Evolutionary conservation across 2,888 invertebrate genomes (phyloP), one percentile per base, ranked within the genome.

Genomic region (Acholoe squamosa): DNA sequence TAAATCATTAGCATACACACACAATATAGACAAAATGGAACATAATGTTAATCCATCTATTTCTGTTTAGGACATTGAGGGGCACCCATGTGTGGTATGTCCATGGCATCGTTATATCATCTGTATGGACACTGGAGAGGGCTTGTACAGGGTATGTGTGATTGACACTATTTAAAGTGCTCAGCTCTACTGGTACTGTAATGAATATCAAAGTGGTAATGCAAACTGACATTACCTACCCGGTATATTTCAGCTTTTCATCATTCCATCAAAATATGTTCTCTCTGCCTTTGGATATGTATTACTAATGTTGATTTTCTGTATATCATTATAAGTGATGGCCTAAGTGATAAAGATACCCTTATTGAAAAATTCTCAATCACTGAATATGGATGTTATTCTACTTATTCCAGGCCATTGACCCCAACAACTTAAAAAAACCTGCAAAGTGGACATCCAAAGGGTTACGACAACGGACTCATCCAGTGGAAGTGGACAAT

Each of bases 21-120:
- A n/a, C n/a, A n/a, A n/a, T n/a, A n/a, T n/a, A n/a, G n/a, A n/a
- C n/a, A n/a, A n/a, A n/a, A n/a, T n/a, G n/a, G n/a, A n/a, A n/a
- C n/a, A n/a, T n/a, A n/a, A n/a, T n/a, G n/a, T n/a, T n/a, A 54
- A 54, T 54, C 54, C 54, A 54, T 61, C 61, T n/a, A 22, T 61
- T 61, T 61, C 61, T n/a, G 5, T 61, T 61, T 92, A 94, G 94
- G 94, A 94, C 51, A 89, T 94, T n/a, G 92, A 93, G 28, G 93
- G 93, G 0, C 90, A 92, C 67, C 80, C 92, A 25, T 94, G 94
- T 90, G 89, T 94, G 19, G 92, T 93, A 31, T 94, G 94, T 92
- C 94, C 94, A 10, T 94, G 93, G 93, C 94, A 94, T 91, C 92
- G 91, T 54, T 94, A 94, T 89, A 94, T 93, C 90, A 94, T 94